Base-by-base conservation (phyloP, 1,140 invertebrate genomes). In the Drosophila nigromelanica region DNA sequence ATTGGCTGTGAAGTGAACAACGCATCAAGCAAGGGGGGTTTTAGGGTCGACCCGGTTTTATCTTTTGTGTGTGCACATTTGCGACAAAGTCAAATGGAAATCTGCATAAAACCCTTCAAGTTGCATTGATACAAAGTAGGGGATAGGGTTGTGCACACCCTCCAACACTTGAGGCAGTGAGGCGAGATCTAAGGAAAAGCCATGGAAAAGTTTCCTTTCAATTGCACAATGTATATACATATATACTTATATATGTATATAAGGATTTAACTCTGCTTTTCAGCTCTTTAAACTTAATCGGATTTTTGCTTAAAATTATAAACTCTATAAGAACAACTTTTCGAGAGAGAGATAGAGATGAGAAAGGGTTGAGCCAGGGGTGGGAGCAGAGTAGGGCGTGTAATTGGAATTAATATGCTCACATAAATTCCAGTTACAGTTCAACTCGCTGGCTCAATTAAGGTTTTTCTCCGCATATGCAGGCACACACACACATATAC, bases 1-100 rank as follows among this genome's bases (percentile, higher is more conserved):
- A 80, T 80, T 80, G 81, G 73, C 77, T 85, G 69, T 80, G 69
- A 78, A 80, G 81, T 81, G 69, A 76, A 80, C 77, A 37, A 67
- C 35, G 33, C 47, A 14, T 35, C 43, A 8, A 21, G 18, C 4
- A 18, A 14, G 47, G 5, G 39, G 12, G 21, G 27, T n/a, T 14
- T n/a, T 18, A 24, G 42, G n/a, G 15, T 40, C 27, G 60, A 54
- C 14, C 43, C 43, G 39, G 21, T 70, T 62, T 54, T 62, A 62
- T 62, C 59, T 67, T 68, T 62, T 75, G 62, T 60, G 61, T 60
- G 62, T 58, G 62, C 47, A 37, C 27, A 40, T 66, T 50, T 37
- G 54, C 47, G 52, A 47, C 62, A 85, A 83, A 85, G 80, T 83
- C 67, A 85, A 85, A 76, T 67, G 76, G 62, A 80, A 82, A 82